Percentiles rank a stretch among this genome's conserved stretches.
Evolutionary conservation across 2,113 vertebrate genomes (phyloP).

Genomic region (Clarias magur): DNA sequence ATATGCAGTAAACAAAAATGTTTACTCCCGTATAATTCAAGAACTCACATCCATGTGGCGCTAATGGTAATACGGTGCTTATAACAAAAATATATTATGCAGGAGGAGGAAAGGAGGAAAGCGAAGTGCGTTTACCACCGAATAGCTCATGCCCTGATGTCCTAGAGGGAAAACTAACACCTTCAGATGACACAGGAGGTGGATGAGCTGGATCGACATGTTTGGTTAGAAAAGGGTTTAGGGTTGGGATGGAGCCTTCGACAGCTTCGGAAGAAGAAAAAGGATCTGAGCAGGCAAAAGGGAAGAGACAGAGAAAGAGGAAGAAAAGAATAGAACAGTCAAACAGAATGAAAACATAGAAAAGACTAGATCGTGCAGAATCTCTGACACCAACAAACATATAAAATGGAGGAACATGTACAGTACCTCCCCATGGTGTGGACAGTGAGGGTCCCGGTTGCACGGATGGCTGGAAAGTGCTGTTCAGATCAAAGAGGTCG

Average conservation of each 20-base stretch:
- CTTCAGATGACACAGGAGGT: constrained; percentile 92
- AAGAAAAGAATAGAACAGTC: constrained; percentile 62
- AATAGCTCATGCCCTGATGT: constrained; percentile 99
- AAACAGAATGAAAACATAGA: constrained; percentile 67
- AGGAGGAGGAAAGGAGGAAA: constrained; percentile 65
- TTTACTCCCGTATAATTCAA: constrained; percentile 99
- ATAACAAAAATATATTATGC: constrained; percentile 47
- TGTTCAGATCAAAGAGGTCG: constrained; percentile 93
- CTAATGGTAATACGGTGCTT: constrained; percentile 36
- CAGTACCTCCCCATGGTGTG: constrained; percentile 92
- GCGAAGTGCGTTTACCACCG: constrained; percentile 88
- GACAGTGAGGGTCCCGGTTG: constrained; percentile 83
- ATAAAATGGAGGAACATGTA: constrained; percentile 3
- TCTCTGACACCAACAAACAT: constrained; percentile 38
- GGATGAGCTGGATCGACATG: constrained; percentile 92
- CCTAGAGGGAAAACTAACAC: constrained; percentile 95
- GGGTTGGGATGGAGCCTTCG: constrained; percentile 96
- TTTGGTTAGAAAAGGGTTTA: constrained; percentile 99
- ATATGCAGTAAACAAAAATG: constrained; percentile 63
- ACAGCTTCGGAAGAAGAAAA: constrained; percentile 95
- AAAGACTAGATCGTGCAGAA: constrained; percentile 65
- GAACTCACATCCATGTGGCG: constrained; percentile 75
- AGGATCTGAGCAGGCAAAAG: constrained; percentile 89
- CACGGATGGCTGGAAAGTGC: constrained; percentile 86
- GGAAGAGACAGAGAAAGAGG: constrained; percentile 65